Evolutionary conservation across 2,888 invertebrate genomes (phyloP).

Genomic region (Chalcosyrphus nemorum): DNA sequence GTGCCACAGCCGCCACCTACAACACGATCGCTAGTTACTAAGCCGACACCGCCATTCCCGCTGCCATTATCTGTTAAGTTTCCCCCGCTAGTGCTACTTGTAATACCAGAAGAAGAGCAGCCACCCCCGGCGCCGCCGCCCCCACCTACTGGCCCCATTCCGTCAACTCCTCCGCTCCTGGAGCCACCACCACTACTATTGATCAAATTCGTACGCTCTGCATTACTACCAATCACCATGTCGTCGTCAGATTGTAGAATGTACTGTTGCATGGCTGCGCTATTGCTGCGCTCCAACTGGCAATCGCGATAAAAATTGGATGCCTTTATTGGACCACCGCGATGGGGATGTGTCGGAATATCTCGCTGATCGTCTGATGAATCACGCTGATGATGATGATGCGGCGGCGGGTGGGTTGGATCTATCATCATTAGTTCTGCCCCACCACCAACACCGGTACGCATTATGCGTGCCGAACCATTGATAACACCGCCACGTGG

Average conservation of each 20-base stretch:
- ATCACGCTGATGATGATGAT: slow-evolving; percentile 70
- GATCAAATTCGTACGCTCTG: slow-evolving; percentile 79
- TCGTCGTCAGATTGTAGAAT: slow-evolving; percentile 77
- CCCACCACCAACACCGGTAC: slow-evolving; percentile 59
- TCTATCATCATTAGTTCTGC: slow-evolving; percentile 62
- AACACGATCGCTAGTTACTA: slow-evolving; percentile 74
- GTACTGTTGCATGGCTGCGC: slow-evolving; percentile 68
- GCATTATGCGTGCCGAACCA: slow-evolving; percentile 64
- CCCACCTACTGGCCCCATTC: slow-evolving; percentile 42
- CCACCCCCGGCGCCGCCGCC: slow-evolving; percentile 45
- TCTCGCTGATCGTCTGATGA: slow-evolving; percentile 72
- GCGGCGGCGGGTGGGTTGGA: slow-evolving; percentile 61
- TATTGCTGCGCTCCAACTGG: slow-evolving; percentile 74
- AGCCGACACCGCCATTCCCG: slow-evolving; percentile 47
- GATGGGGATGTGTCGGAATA: slow-evolving; percentile 69
- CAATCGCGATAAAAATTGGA: slow-evolving; percentile 65
- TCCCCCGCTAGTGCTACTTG: slow-evolving; percentile 72
- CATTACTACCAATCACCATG: slow-evolving; percentile 77
- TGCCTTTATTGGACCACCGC: slow-evolving; percentile 60
- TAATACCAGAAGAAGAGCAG: slow-evolving; percentile 69
- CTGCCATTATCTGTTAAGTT: slow-evolving; percentile 71
- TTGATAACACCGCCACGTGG: slow-evolving; percentile 63
- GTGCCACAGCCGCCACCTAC: slow-evolving; percentile 56
- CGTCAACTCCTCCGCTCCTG: slow-evolving; percentile 57
- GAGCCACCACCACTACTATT: slow-evolving; percentile 73